phyloP scores from a whole-genome alignment of 2,888 invertebrate genomes.

The Acronicta leporina region DNA sequence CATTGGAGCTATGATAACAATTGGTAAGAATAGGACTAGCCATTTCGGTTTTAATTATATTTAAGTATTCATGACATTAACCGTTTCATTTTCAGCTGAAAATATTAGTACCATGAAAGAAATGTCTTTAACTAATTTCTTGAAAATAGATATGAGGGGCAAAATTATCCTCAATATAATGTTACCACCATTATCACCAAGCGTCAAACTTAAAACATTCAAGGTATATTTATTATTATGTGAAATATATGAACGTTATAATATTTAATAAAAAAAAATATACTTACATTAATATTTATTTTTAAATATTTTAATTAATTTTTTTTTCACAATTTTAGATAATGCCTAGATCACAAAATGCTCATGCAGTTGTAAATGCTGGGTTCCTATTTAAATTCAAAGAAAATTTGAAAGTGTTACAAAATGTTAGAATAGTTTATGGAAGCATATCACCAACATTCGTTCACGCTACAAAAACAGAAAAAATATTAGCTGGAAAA shows the following conservation, averaged over 20 bases:
- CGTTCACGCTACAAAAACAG: constrained; percentile 89
- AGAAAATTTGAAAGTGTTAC: constrained; percentile 74
- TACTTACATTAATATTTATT: no score
- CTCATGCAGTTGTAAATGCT: constrained; percentile 94
- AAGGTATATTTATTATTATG: constrained; percentile 86
- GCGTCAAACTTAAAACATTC: constrained; percentile 90
- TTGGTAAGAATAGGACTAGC: constrained; percentile 67
- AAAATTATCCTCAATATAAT: constrained; percentile 90
- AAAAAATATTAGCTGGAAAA: constrained; percentile 82
- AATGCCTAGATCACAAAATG: constrained; percentile 93
- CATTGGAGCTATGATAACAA: constrained; percentile 78
- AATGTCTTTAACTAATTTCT: constrained; percentile 86
- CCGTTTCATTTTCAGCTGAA: constrained; percentile 65
- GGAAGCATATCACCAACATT: constrained; percentile 85
- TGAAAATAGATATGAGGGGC: constrained; percentile 90
- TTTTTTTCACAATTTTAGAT: constrained; percentile 81
- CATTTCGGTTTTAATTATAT: neutral
- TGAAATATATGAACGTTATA: no score
- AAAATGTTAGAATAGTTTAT: constrained; percentile 81
- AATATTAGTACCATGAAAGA: constrained; percentile 52
- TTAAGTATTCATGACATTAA: neutral
- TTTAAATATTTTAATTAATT: no score
- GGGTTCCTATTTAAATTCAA: constrained; percentile 91
- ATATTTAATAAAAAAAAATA: no score
- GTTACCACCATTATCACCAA: constrained; percentile 87